A percentile compares a stretch with the other conserved stretches of the same genome.
phyloP scores from a whole-genome alignment of 2,113 vertebrate species.

The Microtus richardsoni region DNA sequence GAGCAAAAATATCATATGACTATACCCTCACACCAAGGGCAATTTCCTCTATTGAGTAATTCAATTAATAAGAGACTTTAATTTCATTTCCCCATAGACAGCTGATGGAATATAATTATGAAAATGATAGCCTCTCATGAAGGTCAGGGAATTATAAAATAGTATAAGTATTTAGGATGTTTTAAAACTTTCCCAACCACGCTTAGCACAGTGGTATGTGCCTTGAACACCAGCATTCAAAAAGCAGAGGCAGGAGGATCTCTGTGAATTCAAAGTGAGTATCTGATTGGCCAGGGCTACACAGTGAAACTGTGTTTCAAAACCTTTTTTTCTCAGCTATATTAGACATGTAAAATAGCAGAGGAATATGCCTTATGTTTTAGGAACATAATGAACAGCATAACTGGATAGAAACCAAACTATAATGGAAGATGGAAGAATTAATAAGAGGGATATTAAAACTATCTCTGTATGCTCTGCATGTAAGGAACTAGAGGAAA shows the following conservation, averaged over 20 bases:
- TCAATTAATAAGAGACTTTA: conserved; percentile 18
- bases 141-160: neutral
- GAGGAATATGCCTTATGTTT: neutral
- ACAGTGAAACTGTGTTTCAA: neutral
- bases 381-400: neutral
- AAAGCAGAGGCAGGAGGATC: neutral
- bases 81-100: neutral
- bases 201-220: neutral
- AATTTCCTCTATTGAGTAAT: conserved; percentile 9
- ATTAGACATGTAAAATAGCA: neutral
- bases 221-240: neutral
- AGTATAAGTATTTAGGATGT: neutral
- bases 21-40: neutral
- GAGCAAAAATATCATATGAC: neutral
- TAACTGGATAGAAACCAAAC: neutral
- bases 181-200: neutral
- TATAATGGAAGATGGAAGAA: neutral
- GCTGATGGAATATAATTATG: neutral
- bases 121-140: neutral
- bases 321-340: no score
- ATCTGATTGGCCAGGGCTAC: neutral
- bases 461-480: neutral
- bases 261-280: neutral
- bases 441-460: neutral
- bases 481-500: neutral